Conservation (phyloP, 2,113 vertebrate species). For the Centrocercus urophasianus region DNA sequence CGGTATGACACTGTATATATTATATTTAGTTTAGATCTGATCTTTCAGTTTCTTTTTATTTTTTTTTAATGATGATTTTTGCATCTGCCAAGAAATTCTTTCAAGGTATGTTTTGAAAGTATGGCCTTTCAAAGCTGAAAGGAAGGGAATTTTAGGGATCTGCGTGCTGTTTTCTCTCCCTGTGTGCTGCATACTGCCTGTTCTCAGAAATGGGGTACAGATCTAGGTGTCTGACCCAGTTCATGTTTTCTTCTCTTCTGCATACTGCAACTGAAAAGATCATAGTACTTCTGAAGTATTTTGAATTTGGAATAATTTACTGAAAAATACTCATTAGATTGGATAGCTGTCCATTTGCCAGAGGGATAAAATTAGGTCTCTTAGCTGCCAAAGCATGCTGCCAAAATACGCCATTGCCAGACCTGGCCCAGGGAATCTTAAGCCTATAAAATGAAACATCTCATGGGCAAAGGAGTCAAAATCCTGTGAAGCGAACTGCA, state of each 20-base stretch:
- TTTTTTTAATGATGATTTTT: neutral
- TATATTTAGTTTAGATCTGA: neutral
- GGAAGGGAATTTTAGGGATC: neutral
- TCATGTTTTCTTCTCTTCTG: neutral
- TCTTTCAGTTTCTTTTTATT: neutral
- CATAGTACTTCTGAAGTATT: neutral
- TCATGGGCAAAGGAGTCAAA: neutral
- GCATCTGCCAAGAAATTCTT: neutral
- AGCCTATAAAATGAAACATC: neutral
- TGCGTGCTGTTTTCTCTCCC: neutral
- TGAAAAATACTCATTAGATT: neutral
- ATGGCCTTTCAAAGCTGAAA: neutral
- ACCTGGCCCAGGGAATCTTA: neutral
- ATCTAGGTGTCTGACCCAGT: neutral
- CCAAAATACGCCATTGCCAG: neutral
- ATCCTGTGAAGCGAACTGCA: neutral
- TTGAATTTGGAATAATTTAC: neutral
- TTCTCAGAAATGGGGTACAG: neutral
- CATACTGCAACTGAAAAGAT: neutral
- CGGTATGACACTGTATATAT: neutral
- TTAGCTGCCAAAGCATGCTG: neutral
- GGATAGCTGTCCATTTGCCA: neutral
- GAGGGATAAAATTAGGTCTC: neutral
- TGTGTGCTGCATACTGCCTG: fast-evolving
- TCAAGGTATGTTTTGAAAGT: neutral